Conservation (phyloP, 2,113 vertebrate species). For the Echinops telfairi region DNA sequence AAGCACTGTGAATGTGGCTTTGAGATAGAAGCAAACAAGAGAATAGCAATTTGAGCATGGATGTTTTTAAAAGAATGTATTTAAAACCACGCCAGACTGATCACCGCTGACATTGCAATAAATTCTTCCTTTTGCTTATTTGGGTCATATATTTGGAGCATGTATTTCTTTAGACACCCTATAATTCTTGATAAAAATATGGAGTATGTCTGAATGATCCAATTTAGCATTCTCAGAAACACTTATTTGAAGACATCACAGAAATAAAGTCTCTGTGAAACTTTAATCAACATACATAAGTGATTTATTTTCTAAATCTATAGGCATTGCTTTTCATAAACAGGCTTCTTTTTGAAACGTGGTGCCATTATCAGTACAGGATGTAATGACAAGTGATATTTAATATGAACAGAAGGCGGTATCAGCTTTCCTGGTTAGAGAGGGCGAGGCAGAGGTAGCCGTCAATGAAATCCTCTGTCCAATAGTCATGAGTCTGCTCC, state of each 20-base stretch:
- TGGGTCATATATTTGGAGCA: neutral
- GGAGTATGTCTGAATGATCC: neutral
- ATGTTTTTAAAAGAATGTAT: neutral
- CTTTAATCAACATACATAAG: neutral
- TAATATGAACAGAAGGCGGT: neutral
- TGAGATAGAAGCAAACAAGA: slow-evolving; percentile 1
- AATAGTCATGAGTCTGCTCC: neutral
- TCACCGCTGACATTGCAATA: neutral
- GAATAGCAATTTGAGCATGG: neutral
- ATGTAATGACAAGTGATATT: neutral
- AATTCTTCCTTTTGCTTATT: neutral
- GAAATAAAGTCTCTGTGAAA: slow-evolving; percentile 29
- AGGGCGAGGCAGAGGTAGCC: neutral
- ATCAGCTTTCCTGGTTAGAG: neutral
- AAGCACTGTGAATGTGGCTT: neutral
- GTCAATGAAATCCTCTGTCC: neutral
- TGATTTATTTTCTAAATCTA: slow-evolving; percentile 32
- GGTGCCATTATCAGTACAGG: neutral
- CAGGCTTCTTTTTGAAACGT: neutral
- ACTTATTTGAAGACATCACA: neutral
- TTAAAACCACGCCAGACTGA: neutral
- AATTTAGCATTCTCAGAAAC: slow-evolving; percentile 33
- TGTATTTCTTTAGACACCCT: neutral
- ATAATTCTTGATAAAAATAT: neutral
- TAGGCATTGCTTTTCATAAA: neutral